These are phyloP conservation scores for Sander vitreus DNA, from an alignment of 2,113 vertebrate species.

Conservation along the genomic window DNA sequence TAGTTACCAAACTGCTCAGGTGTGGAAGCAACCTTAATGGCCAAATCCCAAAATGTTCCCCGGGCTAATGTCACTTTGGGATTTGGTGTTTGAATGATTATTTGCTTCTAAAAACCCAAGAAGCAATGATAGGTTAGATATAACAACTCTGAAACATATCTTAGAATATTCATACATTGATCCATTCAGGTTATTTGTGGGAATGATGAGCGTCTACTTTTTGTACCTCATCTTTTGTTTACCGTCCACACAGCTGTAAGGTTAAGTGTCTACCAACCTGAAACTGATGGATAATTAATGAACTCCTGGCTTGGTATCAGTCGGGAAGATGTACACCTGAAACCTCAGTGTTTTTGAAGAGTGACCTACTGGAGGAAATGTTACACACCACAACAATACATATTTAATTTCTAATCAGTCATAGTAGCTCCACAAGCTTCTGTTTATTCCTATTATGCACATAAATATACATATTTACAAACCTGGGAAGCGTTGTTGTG, in stretches of 20 bases:
- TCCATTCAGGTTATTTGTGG: neutral
- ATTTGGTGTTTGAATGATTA: neutral
- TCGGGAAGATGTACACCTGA: conserved; percentile 10
- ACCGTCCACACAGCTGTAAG: neutral
- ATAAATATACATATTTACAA: too few species aligned
- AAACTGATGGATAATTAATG: conserved; percentile 50
- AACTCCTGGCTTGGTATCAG: conserved; percentile 1
- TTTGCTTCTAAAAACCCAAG: neutral
- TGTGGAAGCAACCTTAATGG: neutral
- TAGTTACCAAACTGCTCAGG: too few species aligned
- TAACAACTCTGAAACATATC: neutral
- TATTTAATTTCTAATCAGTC: conserved; percentile 9
- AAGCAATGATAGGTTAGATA: neutral
- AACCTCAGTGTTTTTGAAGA: conserved; percentile 16
- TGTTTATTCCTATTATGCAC: too few species aligned
- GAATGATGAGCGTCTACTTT: neutral
- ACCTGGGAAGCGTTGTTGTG: too few species aligned
- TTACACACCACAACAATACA: conserved; percentile 20
- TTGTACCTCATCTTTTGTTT: conserved; percentile 5
- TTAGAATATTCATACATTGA: neutral
- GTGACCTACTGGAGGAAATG: conserved; percentile 28
- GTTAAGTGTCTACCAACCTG: conserved; percentile 32
- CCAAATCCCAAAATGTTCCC: neutral
- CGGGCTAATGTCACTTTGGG: neutral
- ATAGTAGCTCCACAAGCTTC: neutral